Base-by-base conservation (phyloP, 92 coral and sea anemone species). In the Ricordea florida region DNA sequence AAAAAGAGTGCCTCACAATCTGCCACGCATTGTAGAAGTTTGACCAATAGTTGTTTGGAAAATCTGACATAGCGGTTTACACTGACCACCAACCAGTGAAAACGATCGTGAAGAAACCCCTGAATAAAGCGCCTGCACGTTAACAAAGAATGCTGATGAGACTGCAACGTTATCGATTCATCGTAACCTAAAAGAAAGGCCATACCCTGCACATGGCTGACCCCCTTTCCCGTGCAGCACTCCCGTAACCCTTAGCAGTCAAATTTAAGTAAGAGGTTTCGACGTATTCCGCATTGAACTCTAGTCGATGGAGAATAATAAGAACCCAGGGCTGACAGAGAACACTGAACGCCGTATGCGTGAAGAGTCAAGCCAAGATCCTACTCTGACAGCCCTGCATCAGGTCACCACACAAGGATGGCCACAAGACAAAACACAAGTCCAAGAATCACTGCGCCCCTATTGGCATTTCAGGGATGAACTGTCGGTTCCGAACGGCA, bases 1-100 rank as follows among this genome's bases (percentile, higher is more conserved):
- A 68, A 44, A 69, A 84, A 32, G 83, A 80, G 64, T 79, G 82
- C 72, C 57, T 79, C 38, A 77, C 86, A 17, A 79, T 85, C 40
- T 80, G 86, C 44, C 33, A 78, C 51, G 24, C 45, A 0, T 84
- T 77, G 69, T 51, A 69, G 31, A 74, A 67, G 50, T 83, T 65
- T 65, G 85, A 85, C 44, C 75, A 76, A 21, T 84, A 80, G 35
- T 48, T 22, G 32, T 61, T 77, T 57, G 85, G 82, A 14, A 71
- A 79, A 32, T 9, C 65, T 10, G 76, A 71, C 81, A 85, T 79
- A 21, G 68, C 69, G 42, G 80, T 84, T 7, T 81, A 77, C 65
- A 67, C 82, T 48, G 78, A 74, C 52, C 76, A 74, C 58, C 66
- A 74, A 44, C 84, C 79, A 0, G 22, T 66, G 38, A 79, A 66